Base-by-base conservation (phyloP, 2,888 invertebrate species). In the Glyphotaelius pellucidus region DNA sequence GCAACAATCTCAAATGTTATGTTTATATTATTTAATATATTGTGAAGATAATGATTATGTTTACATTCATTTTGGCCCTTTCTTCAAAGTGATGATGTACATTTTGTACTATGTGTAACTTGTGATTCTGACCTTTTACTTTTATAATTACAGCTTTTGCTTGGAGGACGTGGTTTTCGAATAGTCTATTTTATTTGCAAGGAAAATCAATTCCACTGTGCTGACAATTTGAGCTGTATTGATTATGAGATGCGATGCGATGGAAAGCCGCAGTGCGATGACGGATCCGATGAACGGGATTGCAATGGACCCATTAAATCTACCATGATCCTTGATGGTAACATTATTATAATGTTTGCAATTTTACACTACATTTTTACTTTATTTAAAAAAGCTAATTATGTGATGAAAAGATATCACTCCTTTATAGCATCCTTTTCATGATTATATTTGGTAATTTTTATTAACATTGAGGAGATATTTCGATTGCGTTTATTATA, bases 261-360 rank as follows among this genome's bases (percentile, higher is more conserved):
- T 86, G 93, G 92, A 15, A 80, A 89, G 14, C 25, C 47, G 31
- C 85, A 93, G 14, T 93, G 93, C 38, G 42, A 38, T 30, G 93
- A 93, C 79, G 91, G 90, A 35, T 92, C 92, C 7, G 93, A 93
- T 81, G 93, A 93, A 87, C 91, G 88, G 89, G 15, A 92, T 11
- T 92, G 92, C 42, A 47, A 30, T 52, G 30, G 35, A 35, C 32
- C 52, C 30, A 87, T 87, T 42, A 87, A 87, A 47, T 47, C 42
- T 67, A 52, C 30, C 67, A 52, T 90, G 15, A 79, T 86, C 12
- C 35, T 90, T 30, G 90, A 92, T 84, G 91, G 91, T 92, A 86
- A 90, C 42, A 32, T 35, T 67, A 67, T 67, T 67, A 67, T 19
- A 67, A 67, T 67, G 52, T 25, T 67, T 25, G 9, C 67, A 67